phyloP scores from a whole-genome alignment of 2,113 vertebrate genomes.

The Hemibagrus wyckioides region DNA sequence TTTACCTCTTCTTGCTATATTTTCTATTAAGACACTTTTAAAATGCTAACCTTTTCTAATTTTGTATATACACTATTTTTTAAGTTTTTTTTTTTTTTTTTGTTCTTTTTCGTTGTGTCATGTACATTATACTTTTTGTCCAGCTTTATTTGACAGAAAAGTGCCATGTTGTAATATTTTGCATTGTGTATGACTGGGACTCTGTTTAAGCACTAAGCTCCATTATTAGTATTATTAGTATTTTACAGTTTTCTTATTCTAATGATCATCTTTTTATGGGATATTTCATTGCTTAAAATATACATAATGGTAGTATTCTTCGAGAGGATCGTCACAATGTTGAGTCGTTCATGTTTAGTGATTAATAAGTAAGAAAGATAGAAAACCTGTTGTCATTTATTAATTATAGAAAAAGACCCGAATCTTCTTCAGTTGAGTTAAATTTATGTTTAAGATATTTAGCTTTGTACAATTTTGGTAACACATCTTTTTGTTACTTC shows the following conservation, averaged over 20 bases:
- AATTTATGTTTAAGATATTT: constrained; percentile 8
- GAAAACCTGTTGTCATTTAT: constrained; percentile 11
- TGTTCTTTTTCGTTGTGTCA: constrained; percentile 53
- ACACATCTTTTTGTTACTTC: constrained; percentile 2
- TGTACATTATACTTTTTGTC: constrained; percentile 65
- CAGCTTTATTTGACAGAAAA: constrained; percentile 63
- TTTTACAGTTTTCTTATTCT: constrained; percentile 39
- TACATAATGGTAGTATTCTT: neutral
- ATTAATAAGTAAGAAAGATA: neutral
- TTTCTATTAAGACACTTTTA: constrained; percentile 52
- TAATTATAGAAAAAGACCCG: constrained; percentile 6
- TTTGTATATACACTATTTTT: constrained; percentile 65
- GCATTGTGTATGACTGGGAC: constrained; percentile 53
- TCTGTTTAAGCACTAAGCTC: constrained; percentile 38
- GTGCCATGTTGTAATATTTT: constrained; percentile 69
- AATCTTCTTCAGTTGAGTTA: constrained; percentile 18
- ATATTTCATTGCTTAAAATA: constrained; percentile 35
- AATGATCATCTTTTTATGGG: constrained; percentile 34
- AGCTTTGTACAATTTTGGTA: constrained; percentile 24
- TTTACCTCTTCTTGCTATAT: constrained; percentile 32
- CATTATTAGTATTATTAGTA: constrained; percentile 41
- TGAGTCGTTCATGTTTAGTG: constrained; percentile 53
- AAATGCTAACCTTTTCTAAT: constrained; percentile 46
- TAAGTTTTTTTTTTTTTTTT: no score
- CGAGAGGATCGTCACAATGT: constrained; percentile 43